Evolutionary conservation across 2,888 invertebrate species (phyloP).

Genomic region (Brachypalpus laphriformis): DNA sequence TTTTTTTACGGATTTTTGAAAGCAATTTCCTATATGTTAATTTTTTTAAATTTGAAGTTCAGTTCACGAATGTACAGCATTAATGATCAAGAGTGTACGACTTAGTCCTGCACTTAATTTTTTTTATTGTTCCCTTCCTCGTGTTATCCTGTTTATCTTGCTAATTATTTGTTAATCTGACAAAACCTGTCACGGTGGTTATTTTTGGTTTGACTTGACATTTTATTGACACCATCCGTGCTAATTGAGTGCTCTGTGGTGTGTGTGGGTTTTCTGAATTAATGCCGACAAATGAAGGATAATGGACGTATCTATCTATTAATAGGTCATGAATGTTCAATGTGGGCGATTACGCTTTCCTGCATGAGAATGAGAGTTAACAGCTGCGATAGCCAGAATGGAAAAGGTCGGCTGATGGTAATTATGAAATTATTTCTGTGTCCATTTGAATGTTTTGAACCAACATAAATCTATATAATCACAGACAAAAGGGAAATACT

Average conservation of each 20-base stretch:
- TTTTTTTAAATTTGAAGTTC: too few relatives aligned
- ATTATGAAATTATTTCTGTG: too few relatives aligned
- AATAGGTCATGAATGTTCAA: not conserved
- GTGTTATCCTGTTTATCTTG: not conserved
- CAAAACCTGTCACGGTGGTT: slow-evolving; percentile 12
- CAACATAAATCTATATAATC: too few relatives aligned
- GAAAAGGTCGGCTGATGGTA: too few relatives aligned
- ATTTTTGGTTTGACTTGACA: slow-evolving; percentile 26
- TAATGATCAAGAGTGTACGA: not conserved
- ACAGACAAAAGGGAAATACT: too few relatives aligned
- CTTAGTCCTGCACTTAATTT: not conserved
- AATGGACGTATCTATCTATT: slow-evolving; percentile 6
- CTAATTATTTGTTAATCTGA: slow-evolving; percentile 33
- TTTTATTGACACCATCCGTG: slow-evolving; percentile 22
- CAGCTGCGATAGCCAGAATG: too few relatives aligned
- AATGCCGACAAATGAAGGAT: not conserved
- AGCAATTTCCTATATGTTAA: too few relatives aligned
- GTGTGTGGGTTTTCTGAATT: slow-evolving; percentile 13
- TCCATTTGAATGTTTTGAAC: too few relatives aligned
- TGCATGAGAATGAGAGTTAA: not conserved
- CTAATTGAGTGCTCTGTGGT: slow-evolving; percentile 16
- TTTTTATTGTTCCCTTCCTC: not conserved
- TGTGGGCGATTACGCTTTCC: not conserved
- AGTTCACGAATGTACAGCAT: too few relatives aligned
- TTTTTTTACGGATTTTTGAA: too few relatives aligned